Evolutionary conservation across 1,140 invertebrate species (phyloP), one percentile per base, ranked within the genome.

Genomic region (Drosophila subobscura): DNA sequence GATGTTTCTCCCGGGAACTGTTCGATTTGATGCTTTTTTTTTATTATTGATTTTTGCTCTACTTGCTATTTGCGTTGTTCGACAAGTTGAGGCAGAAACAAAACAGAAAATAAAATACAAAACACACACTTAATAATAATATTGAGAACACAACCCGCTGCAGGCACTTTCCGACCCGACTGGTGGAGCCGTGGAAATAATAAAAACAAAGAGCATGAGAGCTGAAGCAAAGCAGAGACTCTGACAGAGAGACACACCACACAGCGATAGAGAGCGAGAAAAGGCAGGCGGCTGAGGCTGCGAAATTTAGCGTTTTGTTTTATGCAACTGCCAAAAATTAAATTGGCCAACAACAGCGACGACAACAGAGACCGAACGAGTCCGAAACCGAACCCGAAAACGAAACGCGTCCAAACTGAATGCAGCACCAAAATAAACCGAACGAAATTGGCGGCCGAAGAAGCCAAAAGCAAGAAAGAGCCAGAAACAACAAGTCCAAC

Each of bases 341-440:
- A 75, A 74, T 85, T 80, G 64, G 64, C 72, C 59, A 44, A 33
- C 20, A 56, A 58, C 23, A 61, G 55, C 55, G 42, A 41, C 58
- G 20, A 60, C 77, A 79, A 63, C 33, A 49, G 46, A 74, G 41
- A 41, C 53, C 29, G 55, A 64, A 44, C 65, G 44, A 58, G 57
- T 54, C 77, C 47, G 45, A 73, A 73, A 73, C 29, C 47, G 40
- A 73, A 73, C 72, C 29, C 68, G 51, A 61, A 72, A 55, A 53
- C 72, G 72, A 85, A 85, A 80, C 59, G 75, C 79, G 76, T 72
- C 72, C 75, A 85, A 84, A 86, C 77, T 72, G 80, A 79, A 85
- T 73, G 80, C 81, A 86, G 81, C 73, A 85, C 80, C 81, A 85
- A 85, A 85, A 84, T 83, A 83, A 81, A 83, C 74, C 70, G 64